Evolutionary conservation across 1,140 invertebrate genomes (phyloP).

Genomic region (Monomorium pharaonis): DNA sequence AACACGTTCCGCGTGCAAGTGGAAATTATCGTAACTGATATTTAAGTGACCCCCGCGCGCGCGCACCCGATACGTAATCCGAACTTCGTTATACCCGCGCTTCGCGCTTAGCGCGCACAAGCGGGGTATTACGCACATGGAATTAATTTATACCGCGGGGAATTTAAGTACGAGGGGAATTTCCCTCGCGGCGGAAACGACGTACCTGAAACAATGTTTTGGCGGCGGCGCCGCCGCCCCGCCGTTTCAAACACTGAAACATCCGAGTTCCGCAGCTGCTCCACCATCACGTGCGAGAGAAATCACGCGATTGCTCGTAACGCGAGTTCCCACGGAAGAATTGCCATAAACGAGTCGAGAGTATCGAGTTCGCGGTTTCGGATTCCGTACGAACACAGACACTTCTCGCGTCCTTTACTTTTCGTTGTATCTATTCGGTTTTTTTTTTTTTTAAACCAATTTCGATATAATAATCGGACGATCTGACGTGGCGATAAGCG

Average conservation of each 20-base stretch:
- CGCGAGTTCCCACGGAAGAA: neutral
- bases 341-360: conserved; percentile 1
- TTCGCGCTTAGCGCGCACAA: neutral
- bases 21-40: conserved; percentile 40
- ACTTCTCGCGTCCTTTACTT: neutral
- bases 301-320: conserved; percentile 17
- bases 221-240: no score
- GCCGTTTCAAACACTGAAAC: conserved; percentile 13
- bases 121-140: neutral
- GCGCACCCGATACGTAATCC: conserved; percentile 9
- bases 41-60: conserved; percentile 47
- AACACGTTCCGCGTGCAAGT: conserved; percentile 8
- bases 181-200: neutral
- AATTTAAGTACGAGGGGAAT: conserved; percentile 21
- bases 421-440: neutral
- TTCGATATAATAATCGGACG: no score
- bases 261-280: conserved; percentile 4
- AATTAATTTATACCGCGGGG: conserved; percentile 37
- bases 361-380: neutral
- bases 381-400: neutral
- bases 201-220: neutral
- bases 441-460: neutral
- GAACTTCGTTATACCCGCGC: conserved; percentile 32
- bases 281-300: neutral
- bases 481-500: neutral